A percentile compares a stretch with the other conserved stretches of the same genome.
Evolutionary conservation across 2,797 vertebrate species (phyloP).

Genomic region (Neosalanx taihuensis): DNA sequence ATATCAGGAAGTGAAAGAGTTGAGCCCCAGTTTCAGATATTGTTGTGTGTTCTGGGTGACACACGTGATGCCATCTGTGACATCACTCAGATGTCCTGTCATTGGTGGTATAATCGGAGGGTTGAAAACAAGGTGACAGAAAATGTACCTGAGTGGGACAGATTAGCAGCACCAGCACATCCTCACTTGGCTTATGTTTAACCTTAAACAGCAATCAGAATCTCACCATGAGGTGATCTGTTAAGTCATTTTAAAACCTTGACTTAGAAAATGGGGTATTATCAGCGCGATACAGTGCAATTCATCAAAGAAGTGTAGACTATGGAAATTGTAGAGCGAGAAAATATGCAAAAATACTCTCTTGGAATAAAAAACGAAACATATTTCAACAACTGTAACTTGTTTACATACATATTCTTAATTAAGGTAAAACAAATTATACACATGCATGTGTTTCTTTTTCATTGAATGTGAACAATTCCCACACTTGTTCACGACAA

Average conservation of each 20-base stretch:
- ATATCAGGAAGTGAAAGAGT: not conserved
- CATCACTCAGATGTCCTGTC: conserved; percentile 21
- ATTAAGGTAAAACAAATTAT: too few relatives aligned
- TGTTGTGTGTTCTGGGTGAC: conserved; percentile 21
- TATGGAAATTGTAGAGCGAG: not conserved
- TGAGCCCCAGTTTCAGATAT: not conserved
- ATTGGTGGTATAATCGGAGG: conserved; percentile 44
- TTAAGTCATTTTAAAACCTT: conserved; percentile 11
- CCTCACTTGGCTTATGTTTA: conserved; percentile 36
- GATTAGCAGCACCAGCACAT: conserved; percentile 56
- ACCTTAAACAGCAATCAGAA: conserved; percentile 24
- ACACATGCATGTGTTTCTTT: too few relatives aligned
- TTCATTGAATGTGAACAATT: too few relatives aligned
- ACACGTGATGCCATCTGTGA: not conserved
- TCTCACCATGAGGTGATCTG: conserved; percentile 26
- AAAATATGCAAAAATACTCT: not conserved
- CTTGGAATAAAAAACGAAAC: too few relatives aligned
- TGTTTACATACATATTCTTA: too few relatives aligned
- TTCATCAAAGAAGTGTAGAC: not conserved
- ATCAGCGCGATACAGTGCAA: conserved; percentile 30
- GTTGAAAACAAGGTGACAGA: conserved; percentile 52
- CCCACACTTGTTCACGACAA: not conserved
- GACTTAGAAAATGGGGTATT: conserved; percentile 32
- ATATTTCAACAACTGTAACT: too few relatives aligned
- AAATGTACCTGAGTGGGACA: conserved; percentile 52